Conservation (phyloP, 1,140 invertebrate genomes). For the Platyscapa corneri region DNA sequence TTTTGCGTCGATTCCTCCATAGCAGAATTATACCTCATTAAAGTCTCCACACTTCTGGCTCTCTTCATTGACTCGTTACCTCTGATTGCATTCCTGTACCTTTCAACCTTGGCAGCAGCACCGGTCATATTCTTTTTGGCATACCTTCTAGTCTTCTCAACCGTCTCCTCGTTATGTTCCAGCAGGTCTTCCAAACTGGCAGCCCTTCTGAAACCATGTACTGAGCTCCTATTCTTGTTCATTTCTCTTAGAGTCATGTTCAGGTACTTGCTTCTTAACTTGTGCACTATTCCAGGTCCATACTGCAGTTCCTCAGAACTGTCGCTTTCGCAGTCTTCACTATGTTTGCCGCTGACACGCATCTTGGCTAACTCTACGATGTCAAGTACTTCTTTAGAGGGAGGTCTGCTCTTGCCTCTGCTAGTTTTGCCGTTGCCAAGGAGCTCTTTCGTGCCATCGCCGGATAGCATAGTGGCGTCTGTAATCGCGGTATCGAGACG, state of each 20-base stretch:
- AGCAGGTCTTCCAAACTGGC: conserved; percentile 89
- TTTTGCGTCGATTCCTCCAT: conserved; percentile 47
- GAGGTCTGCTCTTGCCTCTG: conserved; percentile 23
- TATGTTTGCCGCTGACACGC: conserved; percentile 20
- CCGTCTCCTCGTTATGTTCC: conserved; percentile 75
- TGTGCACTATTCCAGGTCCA: conserved; percentile 93
- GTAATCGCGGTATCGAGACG: conserved; percentile 68
- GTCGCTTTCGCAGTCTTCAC: conserved; percentile 74
- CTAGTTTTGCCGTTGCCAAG: neutral
- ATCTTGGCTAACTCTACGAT: conserved; percentile 52
- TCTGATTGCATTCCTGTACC: conserved; percentile 69
- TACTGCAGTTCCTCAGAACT: conserved; percentile 88
- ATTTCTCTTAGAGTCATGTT: conserved; percentile 84
- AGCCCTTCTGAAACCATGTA: conserved; percentile 82
- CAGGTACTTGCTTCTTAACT: conserved; percentile 87
- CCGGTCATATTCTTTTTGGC: conserved; percentile 57
- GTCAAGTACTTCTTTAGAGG: conserved; percentile 10
- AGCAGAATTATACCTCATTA: conserved; percentile 78
- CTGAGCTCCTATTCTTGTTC: conserved; percentile 77
- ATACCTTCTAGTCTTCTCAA: conserved; percentile 61
- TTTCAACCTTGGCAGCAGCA: conserved; percentile 62
- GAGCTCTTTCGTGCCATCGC: conserved; percentile 26
- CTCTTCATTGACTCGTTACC: conserved; percentile 83
- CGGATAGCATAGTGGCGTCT: conserved; percentile 61
- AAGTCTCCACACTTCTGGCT: conserved; percentile 88